phyloP scores from a whole-genome alignment of 2,113 vertebrate species.

The Tachuris rubrigastra region DNA sequence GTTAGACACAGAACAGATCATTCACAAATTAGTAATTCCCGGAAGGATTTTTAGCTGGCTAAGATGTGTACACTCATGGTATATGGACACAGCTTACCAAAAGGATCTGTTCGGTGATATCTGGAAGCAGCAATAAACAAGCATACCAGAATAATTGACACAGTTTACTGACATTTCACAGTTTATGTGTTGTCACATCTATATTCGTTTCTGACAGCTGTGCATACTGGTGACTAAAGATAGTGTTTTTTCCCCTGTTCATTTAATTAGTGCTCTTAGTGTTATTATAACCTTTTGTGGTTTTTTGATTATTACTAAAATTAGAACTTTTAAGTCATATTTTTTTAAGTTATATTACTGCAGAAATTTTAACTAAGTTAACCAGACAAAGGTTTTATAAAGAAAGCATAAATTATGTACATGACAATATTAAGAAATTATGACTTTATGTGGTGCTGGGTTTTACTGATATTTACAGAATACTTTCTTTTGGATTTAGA shows the following conservation, averaged over 20 bases:
- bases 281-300: not conserved
- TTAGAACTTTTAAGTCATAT: not conserved
- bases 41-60: not conserved
- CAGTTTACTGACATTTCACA: slow-evolving; percentile 24
- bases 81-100: slow-evolving; percentile 35
- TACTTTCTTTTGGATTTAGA: not conserved
- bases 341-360: not conserved
- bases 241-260: not conserved
- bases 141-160: slow-evolving; percentile 5
- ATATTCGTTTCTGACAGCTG: slow-evolving; percentile 13
- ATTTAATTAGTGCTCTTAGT: not conserved
- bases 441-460: not conserved
- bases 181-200: slow-evolving; percentile 21
- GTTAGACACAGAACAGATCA: not conserved
- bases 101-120: slow-evolving; percentile 23
- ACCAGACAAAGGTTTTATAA: not conserved
- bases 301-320: not conserved
- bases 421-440: not conserved
- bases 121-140: slow-evolving; percentile 31
- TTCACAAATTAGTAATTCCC: slow-evolving; percentile 17
- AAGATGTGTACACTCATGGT: not conserved
- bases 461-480: not conserved
- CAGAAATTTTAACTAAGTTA: not conserved
- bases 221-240: not conserved
- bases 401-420: not conserved